These are phyloP conservation scores for Papilio glaucus DNA, from an alignment of 1,140 invertebrate genomes.

Conservation along the genomic window DNA sequence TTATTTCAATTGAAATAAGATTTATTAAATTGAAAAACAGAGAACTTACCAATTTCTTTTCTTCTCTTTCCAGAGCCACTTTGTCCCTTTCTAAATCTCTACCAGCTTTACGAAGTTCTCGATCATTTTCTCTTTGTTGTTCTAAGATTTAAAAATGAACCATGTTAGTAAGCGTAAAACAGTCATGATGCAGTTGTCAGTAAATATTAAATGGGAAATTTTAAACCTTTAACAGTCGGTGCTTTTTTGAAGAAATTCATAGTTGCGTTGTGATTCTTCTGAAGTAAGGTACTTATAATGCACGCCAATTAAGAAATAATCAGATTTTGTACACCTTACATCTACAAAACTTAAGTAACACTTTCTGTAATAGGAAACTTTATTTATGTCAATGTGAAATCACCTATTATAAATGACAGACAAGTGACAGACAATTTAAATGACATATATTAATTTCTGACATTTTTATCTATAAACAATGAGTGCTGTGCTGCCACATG, in stretches of 20 bases:
- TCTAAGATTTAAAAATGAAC: conserved; percentile 84
- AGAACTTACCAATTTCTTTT: conserved; percentile 91
- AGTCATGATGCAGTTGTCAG: conserved; percentile 12
- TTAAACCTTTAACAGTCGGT: conserved; percentile 83
- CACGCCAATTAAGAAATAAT: not conserved
- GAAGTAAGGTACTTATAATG: conserved; percentile 3
- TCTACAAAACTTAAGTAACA: not conserved
- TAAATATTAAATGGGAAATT: no score
- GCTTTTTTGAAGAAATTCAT: conserved; percentile 84
- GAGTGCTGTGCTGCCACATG: not conserved
- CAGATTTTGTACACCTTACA: not conserved
- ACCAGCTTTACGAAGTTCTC: conserved; percentile 89
- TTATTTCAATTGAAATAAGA: no score
- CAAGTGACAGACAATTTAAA: not conserved
- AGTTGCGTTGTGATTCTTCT: conserved; percentile 22
- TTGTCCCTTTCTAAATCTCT: conserved; percentile 93
- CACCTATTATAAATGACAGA: not conserved
- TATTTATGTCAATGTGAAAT: not conserved
- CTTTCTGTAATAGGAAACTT: not conserved
- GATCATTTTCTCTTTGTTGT: conserved; percentile 92
- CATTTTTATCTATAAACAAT: no score
- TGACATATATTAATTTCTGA: no score
- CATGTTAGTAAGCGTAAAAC: conserved; percentile 20
- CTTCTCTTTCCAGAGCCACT: conserved; percentile 91
- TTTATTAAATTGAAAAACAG: not conserved